These are phyloP conservation scores for Magallana nippona DNA, from an alignment of 2,888 invertebrate genomes.

Conservation along the genomic window DNA sequence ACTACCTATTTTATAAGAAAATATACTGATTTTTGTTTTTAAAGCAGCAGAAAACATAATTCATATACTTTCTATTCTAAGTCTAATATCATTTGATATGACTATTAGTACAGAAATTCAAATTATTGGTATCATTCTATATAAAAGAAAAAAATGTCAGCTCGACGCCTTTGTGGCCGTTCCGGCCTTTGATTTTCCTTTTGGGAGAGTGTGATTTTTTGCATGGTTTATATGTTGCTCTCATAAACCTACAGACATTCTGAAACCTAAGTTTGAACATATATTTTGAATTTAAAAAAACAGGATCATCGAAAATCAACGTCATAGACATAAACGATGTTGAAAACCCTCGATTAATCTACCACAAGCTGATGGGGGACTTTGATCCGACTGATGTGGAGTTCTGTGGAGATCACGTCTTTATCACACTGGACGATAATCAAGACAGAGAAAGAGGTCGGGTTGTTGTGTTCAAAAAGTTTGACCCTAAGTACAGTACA, in stretches of 20 bases:
- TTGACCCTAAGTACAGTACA: constrained; percentile 32
- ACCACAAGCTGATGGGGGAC: constrained; percentile 44
- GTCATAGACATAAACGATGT: constrained; percentile 63
- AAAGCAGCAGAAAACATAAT: too few species aligned
- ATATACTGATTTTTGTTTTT: too few species aligned
- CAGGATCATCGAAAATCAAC: constrained; percentile 64
- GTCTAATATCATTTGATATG: too few species aligned
- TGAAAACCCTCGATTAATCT: constrained; percentile 50
- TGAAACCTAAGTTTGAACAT: not conserved
- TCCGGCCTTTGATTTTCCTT: too few species aligned
- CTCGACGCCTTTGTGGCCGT: too few species aligned
- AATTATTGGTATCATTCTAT: too few species aligned
- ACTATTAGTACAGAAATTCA: too few species aligned
- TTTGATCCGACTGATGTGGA: constrained; percentile 69
- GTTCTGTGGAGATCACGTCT: constrained; percentile 64
- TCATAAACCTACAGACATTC: not conserved
- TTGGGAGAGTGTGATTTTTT: not conserved
- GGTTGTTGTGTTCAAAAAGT: constrained; percentile 57
- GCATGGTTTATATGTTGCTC: not conserved
- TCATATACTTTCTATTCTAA: too few species aligned
- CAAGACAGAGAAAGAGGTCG: constrained; percentile 52
- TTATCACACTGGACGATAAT: constrained; percentile 61
- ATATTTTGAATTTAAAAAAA: not conserved
- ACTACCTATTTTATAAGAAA: too few species aligned
- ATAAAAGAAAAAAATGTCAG: too few species aligned